phyloP scores from a whole-genome alignment of 2,113 vertebrate genomes.

The Columba janthina region DNA sequence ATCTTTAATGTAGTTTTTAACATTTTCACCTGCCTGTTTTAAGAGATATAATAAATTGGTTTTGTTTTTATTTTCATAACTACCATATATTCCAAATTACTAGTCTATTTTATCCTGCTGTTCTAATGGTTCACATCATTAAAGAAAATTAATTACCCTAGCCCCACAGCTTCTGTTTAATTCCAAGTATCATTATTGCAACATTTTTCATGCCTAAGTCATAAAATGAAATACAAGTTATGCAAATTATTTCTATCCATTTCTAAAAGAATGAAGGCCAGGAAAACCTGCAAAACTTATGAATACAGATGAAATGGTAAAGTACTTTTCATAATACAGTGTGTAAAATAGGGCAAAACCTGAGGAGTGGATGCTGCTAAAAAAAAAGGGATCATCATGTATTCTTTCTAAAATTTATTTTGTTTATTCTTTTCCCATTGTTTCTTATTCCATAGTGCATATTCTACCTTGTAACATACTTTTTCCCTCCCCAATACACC shows the following conservation, averaged over 20 bases:
- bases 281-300: background rate
- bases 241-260: background rate
- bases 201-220: slow-evolving; percentile 37
- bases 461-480: background rate
- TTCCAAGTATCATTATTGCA: slow-evolving; percentile 38
- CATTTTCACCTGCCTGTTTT: background rate
- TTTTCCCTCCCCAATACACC: background rate
- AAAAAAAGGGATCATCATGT: background rate
- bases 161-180: slow-evolving; percentile 8
- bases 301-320: background rate
- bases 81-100: slow-evolving; percentile 13
- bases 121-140: slow-evolving; percentile 28
- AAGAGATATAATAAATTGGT: background rate
- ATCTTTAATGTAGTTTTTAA: background rate
- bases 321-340: background rate
- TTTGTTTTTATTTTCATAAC: slow-evolving; percentile 23
- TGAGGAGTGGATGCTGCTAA: background rate
- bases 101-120: background rate
- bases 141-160: slow-evolving; percentile 41
- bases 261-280: background rate
- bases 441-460: background rate
- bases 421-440: background rate
- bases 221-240: slow-evolving; percentile 24
- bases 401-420: background rate
- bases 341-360: background rate